Evolutionary conservation across 2,113 vertebrate genomes (phyloP).

Genomic region (Maccullochella peelii): DNA sequence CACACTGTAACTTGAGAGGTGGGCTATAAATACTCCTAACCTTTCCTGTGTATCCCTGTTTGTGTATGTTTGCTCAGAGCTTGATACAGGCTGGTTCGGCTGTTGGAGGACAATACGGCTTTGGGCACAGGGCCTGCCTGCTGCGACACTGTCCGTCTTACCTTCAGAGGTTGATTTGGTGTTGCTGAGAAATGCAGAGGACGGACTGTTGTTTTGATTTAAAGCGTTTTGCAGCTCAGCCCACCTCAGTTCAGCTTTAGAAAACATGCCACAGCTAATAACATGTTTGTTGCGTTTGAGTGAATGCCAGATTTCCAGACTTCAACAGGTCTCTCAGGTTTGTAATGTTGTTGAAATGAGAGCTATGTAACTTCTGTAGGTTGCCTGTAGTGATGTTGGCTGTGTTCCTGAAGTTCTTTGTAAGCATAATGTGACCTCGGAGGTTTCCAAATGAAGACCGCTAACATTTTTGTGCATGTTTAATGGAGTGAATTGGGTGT

Average conservation of each 20-base stretch:
- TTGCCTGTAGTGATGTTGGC: neutral
- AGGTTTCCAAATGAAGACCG: slow-evolving; percentile 12
- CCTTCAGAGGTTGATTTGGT: slow-evolving; percentile 28
- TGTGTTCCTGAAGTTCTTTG: slow-evolving; percentile 3
- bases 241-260: slow-evolving; percentile 42
- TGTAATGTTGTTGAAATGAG: slow-evolving; percentile 39
- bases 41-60: slow-evolving; percentile 78
- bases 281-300: slow-evolving; percentile 56
- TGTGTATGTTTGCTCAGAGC: slow-evolving; percentile 67
- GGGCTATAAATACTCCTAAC: slow-evolving; percentile 86
- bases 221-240: slow-evolving; percentile 25
- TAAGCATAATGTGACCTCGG: slow-evolving; percentile 15
- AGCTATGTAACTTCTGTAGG: slow-evolving; percentile 43
- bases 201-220: slow-evolving; percentile 38
- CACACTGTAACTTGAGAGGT: slow-evolving; percentile 83
- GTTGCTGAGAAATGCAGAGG: slow-evolving; percentile 69
- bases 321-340: slow-evolving; percentile 68
- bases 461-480: slow-evolving; percentile 25
- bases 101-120: slow-evolving; percentile 65
- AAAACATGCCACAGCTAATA: slow-evolving; percentile 70
- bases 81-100: slow-evolving; percentile 50
- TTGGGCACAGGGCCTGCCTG: slow-evolving; percentile 22
- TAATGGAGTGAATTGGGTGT: slow-evolving; percentile 23
- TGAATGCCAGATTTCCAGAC: slow-evolving; percentile 66
- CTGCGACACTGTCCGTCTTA: slow-evolving; percentile 16